Base-by-base conservation (phyloP, 2,113 vertebrate species). In the Ophthalmolycus amberensis region DNA sequence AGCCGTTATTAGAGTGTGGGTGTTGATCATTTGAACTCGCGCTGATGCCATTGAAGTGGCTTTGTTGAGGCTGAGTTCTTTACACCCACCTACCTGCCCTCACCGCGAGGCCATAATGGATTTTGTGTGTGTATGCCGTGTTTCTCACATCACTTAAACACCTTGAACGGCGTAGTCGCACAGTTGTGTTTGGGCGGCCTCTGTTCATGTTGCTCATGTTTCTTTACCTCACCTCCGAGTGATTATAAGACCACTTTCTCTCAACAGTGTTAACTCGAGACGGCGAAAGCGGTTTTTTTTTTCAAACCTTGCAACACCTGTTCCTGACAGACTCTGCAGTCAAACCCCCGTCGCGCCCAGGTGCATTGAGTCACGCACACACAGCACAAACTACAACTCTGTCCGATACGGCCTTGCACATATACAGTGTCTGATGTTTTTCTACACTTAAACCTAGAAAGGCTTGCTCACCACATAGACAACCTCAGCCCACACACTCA, bases 1-100 rank as follows among this genome's bases (percentile, higher is more conserved):
- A 80, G 79, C 67, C 48, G 71, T 82, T 85, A 91, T 90, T 92
- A 90, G 85, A 75, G 86, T 67, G 87, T 69, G 64, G 77, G 83
- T 82, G 91, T 79, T 84, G 88, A 88, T 87, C 71, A 71, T 80
- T 82, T 80, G 50, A 70, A 74, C 80, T 77, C 5, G 3, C 37
- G 8, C 37, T 72, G 76, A 83, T 84, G 79, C 88, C 80, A 86
- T 80, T 42, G 76, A 77, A 79, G 80, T 59, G 84, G 88, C 79
- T 79, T 74, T 69, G 64, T 56, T 34, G 50, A 40, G 32, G 71
- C 46, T 50, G 42, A 44, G 71, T 78, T 77, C 72, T 85, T 88
- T 59, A 85, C 86, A 85, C 87, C 88, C 71, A 89, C 84, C 42
- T 58, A 86, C 58, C 64, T 82, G 62, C 71, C 79, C 85, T 85